phyloP scores from a whole-genome alignment of 1,140 invertebrate species.

The Sarcophaga bullata region DNA sequence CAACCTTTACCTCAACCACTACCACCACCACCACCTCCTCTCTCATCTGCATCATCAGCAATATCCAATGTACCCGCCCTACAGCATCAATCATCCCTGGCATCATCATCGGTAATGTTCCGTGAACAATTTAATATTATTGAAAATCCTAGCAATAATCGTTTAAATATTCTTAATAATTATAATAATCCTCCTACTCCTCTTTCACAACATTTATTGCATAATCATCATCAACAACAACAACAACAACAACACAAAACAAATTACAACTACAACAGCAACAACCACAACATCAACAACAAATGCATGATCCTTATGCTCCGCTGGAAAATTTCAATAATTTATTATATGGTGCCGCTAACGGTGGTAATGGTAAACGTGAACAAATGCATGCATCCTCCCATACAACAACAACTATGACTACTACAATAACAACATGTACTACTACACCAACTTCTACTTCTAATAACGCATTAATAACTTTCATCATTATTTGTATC shows the following conservation, averaged over 20 bases:
- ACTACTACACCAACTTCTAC: slow-evolving; percentile 16
- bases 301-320: slow-evolving; percentile 51
- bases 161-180: slow-evolving; percentile 40
- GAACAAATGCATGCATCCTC: slow-evolving; percentile 33
- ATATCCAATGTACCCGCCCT: slow-evolving; percentile 30
- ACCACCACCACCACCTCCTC: slow-evolving; percentile 35
- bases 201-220: slow-evolving; percentile 23
- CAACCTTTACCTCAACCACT: slow-evolving; percentile 43
- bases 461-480: slow-evolving; percentile 17
- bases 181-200: slow-evolving; percentile 25
- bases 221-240: slow-evolving; percentile 48
- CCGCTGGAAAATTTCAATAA: slow-evolving; percentile 48
- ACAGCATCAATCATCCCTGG: slow-evolving; percentile 40
- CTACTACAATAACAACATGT: neutral
- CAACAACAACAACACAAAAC: slow-evolving; percentile 51
- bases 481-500: slow-evolving; percentile 41
- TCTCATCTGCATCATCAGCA: slow-evolving; percentile 49
- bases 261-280: slow-evolving; percentile 48
- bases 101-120: slow-evolving; percentile 60
- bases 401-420: slow-evolving; percentile 13
- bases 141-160: slow-evolving; percentile 61
- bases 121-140: slow-evolving; percentile 64
- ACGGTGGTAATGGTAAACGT: slow-evolving; percentile 42
- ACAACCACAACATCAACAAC: slow-evolving; percentile 49
- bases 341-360: slow-evolving; percentile 40